phyloP scores from a whole-genome alignment of 2,113 vertebrate species.

The Cyprinodon brontotheroides region DNA sequence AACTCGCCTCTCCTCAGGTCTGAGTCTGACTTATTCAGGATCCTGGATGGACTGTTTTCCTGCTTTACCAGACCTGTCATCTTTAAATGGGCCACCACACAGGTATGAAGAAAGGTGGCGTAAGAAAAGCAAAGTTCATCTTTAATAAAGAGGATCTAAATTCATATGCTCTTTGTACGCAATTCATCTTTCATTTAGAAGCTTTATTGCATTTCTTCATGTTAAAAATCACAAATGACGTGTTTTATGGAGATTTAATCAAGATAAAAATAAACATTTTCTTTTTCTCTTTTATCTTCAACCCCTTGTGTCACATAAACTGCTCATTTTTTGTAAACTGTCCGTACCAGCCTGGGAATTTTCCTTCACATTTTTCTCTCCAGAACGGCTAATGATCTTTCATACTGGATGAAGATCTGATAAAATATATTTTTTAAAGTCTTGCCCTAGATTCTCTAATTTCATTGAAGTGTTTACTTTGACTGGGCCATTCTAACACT shows the following conservation, averaged over 20 bases:
- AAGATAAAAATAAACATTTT: too few species aligned
- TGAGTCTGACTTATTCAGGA: constrained; percentile 79
- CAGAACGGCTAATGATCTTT: too few species aligned
- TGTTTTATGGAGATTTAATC: background rate
- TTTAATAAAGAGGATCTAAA: background rate
- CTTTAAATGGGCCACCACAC: constrained; percentile 88
- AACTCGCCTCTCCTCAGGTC: constrained; percentile 81
- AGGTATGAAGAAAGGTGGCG: constrained; percentile 70
- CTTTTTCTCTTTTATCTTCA: background rate
- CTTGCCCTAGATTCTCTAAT: too few species aligned
- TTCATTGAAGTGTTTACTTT: too few species aligned
- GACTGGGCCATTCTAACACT: too few species aligned
- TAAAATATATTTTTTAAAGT: too few species aligned
- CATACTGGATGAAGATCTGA: too few species aligned
- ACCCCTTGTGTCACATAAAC: too few species aligned
- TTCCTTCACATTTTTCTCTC: too few species aligned
- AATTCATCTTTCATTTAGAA: background rate
- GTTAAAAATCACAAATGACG: background rate
- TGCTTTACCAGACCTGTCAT: constrained; percentile 83
- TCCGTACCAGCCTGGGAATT: too few species aligned
- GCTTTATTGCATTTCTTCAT: background rate
- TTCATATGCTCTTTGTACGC: background rate
- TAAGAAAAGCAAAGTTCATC: background rate
- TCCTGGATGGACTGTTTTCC: constrained; percentile 80
- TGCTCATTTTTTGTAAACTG: too few species aligned